These are phyloP conservation scores for Scaptodrosophila lebanonensis DNA, from an alignment of 1,140 invertebrate genomes.

Conservation along the genomic window DNA sequence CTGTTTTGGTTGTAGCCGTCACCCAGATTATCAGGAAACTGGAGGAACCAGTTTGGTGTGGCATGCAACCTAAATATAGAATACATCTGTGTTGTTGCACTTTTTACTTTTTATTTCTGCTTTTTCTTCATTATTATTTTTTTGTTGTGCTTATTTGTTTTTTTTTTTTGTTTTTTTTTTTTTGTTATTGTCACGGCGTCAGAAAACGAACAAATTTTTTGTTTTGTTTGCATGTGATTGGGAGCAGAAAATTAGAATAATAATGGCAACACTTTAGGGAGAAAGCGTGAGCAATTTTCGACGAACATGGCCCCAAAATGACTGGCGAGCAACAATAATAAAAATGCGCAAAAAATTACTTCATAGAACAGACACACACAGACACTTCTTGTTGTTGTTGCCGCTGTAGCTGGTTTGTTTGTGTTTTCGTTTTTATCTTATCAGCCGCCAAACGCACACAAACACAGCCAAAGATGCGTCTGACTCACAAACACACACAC, in stretches of 20 bases:
- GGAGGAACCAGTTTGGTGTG: constrained; percentile 72
- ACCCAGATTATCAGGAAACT: constrained; percentile 76
- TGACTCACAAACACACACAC: too few species aligned
- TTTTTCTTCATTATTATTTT: too few species aligned
- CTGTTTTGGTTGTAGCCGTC: constrained; percentile 58
- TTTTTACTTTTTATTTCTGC: too few species aligned
- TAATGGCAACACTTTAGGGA: too few species aligned
- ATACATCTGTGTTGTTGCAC: constrained; percentile 19
- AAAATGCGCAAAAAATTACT: not conserved
- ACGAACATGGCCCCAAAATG: not conserved
- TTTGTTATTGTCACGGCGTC: too few species aligned
- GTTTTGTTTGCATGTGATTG: too few species aligned
- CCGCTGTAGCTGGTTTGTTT: too few species aligned
- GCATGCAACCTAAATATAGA: constrained; percentile 76
- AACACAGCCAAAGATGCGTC: not conserved
- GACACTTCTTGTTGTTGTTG: constrained; percentile 21
- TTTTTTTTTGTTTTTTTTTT: too few species aligned
- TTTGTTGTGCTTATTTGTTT: too few species aligned
- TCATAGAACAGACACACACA: constrained; percentile 14
- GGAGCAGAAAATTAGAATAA: too few species aligned
- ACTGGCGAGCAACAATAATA: not conserved
- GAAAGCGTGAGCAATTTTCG: constrained; percentile 6
- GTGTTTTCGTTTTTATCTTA: constrained; percentile 58
- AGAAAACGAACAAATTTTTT: too few species aligned
- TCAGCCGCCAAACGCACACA: constrained; percentile 29